Evolutionary conservation across 2,113 vertebrate genomes (phyloP).

Genomic region (Thamnaconus septentrionalis): DNA sequence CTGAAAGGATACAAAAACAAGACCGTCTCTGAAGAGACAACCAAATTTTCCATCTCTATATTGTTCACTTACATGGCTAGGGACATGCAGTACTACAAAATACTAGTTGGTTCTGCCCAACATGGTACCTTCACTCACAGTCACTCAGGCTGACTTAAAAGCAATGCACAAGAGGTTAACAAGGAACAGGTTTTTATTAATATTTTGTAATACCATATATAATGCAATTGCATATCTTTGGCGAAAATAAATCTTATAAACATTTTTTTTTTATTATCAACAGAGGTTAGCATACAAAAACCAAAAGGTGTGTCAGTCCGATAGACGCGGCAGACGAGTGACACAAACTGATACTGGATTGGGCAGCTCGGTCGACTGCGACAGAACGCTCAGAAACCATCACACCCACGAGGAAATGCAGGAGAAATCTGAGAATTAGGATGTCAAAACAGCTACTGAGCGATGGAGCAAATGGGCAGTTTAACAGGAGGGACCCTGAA

Average conservation of each 20-base stretch:
- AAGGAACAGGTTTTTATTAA: slow-evolving; percentile 86
- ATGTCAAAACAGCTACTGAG: slow-evolving; percentile 57
- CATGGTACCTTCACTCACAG: background rate
- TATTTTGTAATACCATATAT: slow-evolving; percentile 99
- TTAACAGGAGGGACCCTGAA: slow-evolving; percentile 19
- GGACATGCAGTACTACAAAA: slow-evolving; percentile 9
- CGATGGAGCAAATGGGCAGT: slow-evolving; percentile 32
- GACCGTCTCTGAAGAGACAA: too few species aligned
- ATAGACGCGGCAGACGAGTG: slow-evolving; percentile 76
- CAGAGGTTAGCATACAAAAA: slow-evolving; percentile 99
- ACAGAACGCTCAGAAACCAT: slow-evolving; percentile 64
- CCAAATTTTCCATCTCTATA: slow-evolving; percentile 5
- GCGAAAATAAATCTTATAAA: slow-evolving; percentile 99
- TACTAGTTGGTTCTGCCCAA: slow-evolving; percentile 1
- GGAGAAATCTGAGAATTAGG: slow-evolving; percentile 54
- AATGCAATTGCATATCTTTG: slow-evolving; percentile 99
- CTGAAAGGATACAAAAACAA: too few species aligned
- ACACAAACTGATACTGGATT: slow-evolving; percentile 80
- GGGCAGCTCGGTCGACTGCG: slow-evolving; percentile 76
- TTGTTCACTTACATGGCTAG: slow-evolving; percentile 30
- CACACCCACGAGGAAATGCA: slow-evolving; percentile 65
- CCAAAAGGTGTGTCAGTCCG: slow-evolving; percentile 84
- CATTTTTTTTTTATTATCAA: slow-evolving; percentile 89
- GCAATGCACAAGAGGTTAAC: slow-evolving; percentile 72
- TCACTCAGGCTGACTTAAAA: background rate